A percentile compares a stretch with the other conserved stretches of the same genome.
Evolutionary conservation across 2,113 vertebrate species (phyloP).

Genomic region (Thryonomys swinderianus): DNA sequence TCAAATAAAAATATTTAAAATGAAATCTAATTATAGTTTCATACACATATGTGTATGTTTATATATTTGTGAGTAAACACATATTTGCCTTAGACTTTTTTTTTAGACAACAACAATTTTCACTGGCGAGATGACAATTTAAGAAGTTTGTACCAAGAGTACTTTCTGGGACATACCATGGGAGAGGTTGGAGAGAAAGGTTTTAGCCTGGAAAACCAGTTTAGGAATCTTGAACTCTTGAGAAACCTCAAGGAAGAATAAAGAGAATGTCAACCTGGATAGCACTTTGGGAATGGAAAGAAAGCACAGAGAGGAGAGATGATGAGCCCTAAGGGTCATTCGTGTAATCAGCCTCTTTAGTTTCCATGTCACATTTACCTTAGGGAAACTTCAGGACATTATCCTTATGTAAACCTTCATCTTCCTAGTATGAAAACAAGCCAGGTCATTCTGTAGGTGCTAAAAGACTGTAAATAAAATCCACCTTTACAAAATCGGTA

Average conservation of each 20-base stretch:
- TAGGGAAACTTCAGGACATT: not conserved
- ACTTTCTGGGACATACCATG: fast-evolving
- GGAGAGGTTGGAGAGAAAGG: not conserved
- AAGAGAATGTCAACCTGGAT: not conserved
- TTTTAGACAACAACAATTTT: not conserved
- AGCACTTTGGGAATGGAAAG: not conserved
- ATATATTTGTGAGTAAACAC: not conserved
- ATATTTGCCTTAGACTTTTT: not conserved
- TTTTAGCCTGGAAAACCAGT: not conserved
- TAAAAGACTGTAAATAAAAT: not conserved
- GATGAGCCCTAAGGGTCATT: not conserved
- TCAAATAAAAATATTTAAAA: not conserved
- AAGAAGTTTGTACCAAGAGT: not conserved
- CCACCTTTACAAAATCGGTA: not conserved
- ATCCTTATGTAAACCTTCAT: not conserved
- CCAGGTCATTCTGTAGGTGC: not conserved
- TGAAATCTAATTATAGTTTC: not conserved
- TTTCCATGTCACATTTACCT: not conserved
- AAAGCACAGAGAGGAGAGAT: not conserved
- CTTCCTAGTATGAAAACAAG: not conserved
- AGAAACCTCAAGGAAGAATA: not conserved
- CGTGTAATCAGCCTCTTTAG: not conserved
- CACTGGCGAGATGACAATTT: not conserved
- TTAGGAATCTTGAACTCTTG: not conserved
- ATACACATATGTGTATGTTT: fast-evolving